Evolutionary conservation across 2,797 vertebrate genomes (phyloP).

Genomic region (Sparidentex hasta): DNA sequence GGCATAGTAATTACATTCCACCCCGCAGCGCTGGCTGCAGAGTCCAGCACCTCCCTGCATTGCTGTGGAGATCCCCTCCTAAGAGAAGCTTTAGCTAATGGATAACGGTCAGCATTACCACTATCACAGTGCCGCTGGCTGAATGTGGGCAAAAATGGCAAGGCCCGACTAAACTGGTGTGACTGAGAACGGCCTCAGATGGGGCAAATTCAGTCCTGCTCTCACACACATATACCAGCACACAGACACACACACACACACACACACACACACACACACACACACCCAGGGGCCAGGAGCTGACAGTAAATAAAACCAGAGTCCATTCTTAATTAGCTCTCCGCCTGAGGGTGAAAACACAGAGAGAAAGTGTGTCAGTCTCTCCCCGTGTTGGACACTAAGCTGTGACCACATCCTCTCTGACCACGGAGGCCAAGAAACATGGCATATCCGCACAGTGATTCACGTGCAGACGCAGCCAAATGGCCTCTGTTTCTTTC

Average conservation of each 20-base stretch:
- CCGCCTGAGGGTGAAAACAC: constrained; percentile 76
- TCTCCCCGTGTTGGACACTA: constrained; percentile 71
- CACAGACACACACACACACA: constrained; percentile 20
- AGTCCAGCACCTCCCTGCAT: constrained; percentile 50
- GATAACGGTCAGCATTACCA: constrained; percentile 59
- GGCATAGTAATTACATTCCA: constrained; percentile 56
- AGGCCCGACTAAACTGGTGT: constrained; percentile 78
- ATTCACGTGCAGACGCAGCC: constrained; percentile 25
- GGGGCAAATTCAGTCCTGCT: constrained; percentile 53
- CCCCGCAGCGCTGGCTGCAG: constrained; percentile 40
- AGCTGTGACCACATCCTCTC: constrained; percentile 58
- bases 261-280: constrained; percentile 51
- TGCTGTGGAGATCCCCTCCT: constrained; percentile 40
- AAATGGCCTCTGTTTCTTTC: constrained; percentile 23
- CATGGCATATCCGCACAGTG: constrained; percentile 23
- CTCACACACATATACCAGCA: constrained; percentile 26
- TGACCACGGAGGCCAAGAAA: constrained; percentile 54
- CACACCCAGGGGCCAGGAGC: constrained; percentile 71
- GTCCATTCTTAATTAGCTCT: constrained; percentile 83
- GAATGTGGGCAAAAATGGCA: constrained; percentile 74
- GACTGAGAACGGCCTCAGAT: constrained; percentile 72
- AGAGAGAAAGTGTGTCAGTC: constrained; percentile 83
- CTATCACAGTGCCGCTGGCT: constrained; percentile 63
- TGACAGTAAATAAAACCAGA: constrained; percentile 84
- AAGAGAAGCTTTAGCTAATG: constrained; percentile 60